These are phyloP conservation scores for Rafetus swinhoei DNA, from an alignment of 2,113 vertebrate species.

Conservation along the genomic window DNA sequence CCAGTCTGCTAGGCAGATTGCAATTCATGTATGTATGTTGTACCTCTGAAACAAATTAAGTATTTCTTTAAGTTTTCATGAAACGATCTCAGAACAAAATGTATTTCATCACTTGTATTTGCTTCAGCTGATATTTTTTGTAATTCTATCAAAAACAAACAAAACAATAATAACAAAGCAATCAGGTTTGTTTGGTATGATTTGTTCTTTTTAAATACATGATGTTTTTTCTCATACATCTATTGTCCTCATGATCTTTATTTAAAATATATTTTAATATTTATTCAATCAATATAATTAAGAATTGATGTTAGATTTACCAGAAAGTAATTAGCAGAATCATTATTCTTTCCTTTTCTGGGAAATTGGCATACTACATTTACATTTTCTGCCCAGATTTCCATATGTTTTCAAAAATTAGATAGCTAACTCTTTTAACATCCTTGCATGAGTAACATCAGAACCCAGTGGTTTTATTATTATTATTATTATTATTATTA, in stretches of 20 bases:
- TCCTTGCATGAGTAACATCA: background rate
- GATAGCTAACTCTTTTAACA: slow-evolving; percentile 9
- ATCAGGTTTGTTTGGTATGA: background rate
- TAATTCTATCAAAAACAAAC: background rate
- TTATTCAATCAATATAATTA: background rate
- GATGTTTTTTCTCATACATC: background rate
- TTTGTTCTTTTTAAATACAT: background rate
- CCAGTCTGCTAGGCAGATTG: background rate
- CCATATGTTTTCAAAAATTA: slow-evolving; percentile 35
- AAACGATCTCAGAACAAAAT: background rate
- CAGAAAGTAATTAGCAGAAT: background rate
- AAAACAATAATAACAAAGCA: background rate
- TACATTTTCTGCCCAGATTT: background rate
- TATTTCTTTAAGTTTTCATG: background rate
- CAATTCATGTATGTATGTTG: background rate
- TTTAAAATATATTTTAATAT: background rate
- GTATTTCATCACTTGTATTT: background rate
- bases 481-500: background rate
- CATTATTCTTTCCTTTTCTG: background rate
- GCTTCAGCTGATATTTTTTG: background rate
- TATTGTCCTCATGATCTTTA: background rate
- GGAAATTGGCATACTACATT: background rate
- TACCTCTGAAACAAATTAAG: background rate
- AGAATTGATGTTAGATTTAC: background rate
- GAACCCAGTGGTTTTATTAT: background rate